Percentiles rank a stretch among this genome's conserved stretches.
phyloP scores from a whole-genome alignment of 2,113 vertebrate genomes.

The Origma solitaria region DNA sequence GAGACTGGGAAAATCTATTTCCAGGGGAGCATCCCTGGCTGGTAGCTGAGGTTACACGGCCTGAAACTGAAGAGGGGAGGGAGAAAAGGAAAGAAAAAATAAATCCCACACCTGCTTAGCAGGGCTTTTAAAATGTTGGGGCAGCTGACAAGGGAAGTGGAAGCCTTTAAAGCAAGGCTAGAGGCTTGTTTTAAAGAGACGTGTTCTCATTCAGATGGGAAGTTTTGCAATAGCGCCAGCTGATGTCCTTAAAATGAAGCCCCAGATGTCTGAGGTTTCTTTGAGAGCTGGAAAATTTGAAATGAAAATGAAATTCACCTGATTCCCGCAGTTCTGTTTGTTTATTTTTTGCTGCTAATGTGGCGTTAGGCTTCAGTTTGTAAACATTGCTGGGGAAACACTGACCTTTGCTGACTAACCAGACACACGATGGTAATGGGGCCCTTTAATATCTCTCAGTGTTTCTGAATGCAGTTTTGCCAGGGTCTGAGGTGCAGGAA shows the following conservation, averaged over 20 bases:
- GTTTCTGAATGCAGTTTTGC: neutral
- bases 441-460: neutral
- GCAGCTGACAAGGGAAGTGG: neutral
- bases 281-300: neutral
- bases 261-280: neutral
- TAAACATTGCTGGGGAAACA: neutral
- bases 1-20: neutral
- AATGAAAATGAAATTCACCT: neutral
- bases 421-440: rapidly evolving
- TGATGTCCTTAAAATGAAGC: neutral
- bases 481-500: neutral
- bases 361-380: neutral
- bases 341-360: neutral
- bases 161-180: neutral
- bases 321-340: neutral
- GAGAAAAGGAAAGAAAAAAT: neutral
- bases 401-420: neutral
- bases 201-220: neutral
- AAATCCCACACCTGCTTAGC: neutral
- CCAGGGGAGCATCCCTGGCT: neutral
- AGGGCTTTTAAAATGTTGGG: neutral
- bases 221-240: neutral
- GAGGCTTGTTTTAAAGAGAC: neutral
- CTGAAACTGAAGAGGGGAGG: neutral
- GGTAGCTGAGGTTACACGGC: neutral